These are phyloP conservation scores for fruit fly (Drosophila melanogaster) DNA, from an alignment of 1,140 invertebrate species.

Conservation along the genomic window Release_6_plus_ISO1_MT NT_033779.5:16651001-16651500, in stretches of 20 bases:
- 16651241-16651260: neutral
- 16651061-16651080: slow-evolving; percentile 5
- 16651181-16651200: neutral
- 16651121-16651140: no score
- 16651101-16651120: neutral
- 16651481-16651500: slow-evolving; percentile 54
- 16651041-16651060: slow-evolving; percentile 25
- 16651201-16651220: neutral
- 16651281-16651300: slow-evolving; percentile 27
- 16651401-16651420: slow-evolving; percentile 35
- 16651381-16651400: slow-evolving; percentile 57
- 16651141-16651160: no score
- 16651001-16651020: neutral
- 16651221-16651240: slow-evolving; percentile 9
- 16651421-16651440: neutral
- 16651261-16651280: neutral
- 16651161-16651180: no score
- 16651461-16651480: slow-evolving; percentile 70
- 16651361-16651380: slow-evolving; percentile 13
- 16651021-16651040: slow-evolving; percentile 28
- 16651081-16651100: neutral
- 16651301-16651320: slow-evolving; percentile 45
- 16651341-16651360: slow-evolving; percentile 28
- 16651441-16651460: slow-evolving; percentile 58
- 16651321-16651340: slow-evolving; percentile 59